Conservation (phyloP, 2,888 invertebrate species). For the Tenodera sinensis region DNA sequence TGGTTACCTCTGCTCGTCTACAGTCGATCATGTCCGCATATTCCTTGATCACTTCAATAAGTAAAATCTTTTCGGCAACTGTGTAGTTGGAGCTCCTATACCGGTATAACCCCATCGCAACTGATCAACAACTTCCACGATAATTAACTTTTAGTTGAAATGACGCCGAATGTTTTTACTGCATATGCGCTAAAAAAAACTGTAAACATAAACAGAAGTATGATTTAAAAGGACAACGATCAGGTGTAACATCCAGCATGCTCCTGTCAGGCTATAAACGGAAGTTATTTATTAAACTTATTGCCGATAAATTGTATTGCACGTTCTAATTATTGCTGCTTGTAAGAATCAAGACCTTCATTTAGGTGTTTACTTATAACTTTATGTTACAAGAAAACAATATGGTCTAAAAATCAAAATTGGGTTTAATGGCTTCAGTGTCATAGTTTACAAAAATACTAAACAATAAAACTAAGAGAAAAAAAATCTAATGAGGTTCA, state of each 20-base stretch:
- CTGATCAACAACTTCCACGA: background rate
- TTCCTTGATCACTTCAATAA: background rate
- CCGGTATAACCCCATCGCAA: background rate
- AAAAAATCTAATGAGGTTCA: too few species aligned
- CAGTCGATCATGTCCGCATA: background rate
- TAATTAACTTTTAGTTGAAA: background rate
- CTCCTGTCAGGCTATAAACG: background rate
- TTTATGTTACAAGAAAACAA: too few species aligned
- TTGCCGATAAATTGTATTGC: too few species aligned
- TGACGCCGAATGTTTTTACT: background rate
- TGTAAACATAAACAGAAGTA: background rate
- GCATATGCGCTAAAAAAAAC: background rate
- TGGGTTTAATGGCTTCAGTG: too few species aligned
- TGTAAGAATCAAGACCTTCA: too few species aligned
- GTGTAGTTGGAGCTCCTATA: background rate
- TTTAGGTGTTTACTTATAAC: too few species aligned
- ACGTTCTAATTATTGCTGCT: too few species aligned
- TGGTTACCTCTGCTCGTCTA: background rate
- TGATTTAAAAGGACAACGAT: background rate
- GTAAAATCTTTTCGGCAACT: background rate
- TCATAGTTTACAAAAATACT: too few species aligned
- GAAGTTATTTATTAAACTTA: too few species aligned
- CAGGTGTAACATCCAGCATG: background rate
- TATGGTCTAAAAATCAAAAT: too few species aligned
- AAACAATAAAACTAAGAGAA: too few species aligned